phyloP scores from a whole-genome alignment of 2,888 invertebrate species.

The Cataglyphis albicans region DNA sequence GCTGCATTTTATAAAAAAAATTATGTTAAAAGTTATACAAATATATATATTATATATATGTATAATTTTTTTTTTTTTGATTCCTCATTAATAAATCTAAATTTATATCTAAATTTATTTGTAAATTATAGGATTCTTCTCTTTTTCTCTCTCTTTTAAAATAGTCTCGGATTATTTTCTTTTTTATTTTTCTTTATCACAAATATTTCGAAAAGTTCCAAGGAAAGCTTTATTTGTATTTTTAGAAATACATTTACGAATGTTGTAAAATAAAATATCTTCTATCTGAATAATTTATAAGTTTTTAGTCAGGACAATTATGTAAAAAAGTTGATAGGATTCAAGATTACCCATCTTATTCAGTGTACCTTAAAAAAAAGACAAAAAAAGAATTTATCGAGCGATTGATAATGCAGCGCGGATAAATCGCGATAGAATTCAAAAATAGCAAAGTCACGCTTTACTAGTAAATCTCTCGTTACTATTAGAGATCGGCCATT shows the following conservation, averaged over 20 bases:
- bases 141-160: background rate
- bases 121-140: background rate
- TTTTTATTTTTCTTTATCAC: background rate
- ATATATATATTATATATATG: background rate
- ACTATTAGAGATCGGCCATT: slow-evolving; percentile 50
- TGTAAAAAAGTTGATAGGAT: slow-evolving; percentile 8
- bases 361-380: slow-evolving; percentile 1
- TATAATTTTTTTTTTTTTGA: background rate
- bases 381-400: background rate
- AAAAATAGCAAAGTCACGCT: slow-evolving; percentile 46
- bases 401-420: slow-evolving; percentile 15
- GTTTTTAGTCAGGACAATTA: background rate
- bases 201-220: background rate
- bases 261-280: background rate
- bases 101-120: background rate
- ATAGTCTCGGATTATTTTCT: background rate
- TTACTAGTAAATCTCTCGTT: slow-evolving; percentile 45
- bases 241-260: background rate
- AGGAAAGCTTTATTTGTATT: background rate
- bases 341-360: background rate
- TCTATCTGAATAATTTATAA: background rate
- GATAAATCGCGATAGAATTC: slow-evolving; percentile 42
- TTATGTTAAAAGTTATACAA: background rate
- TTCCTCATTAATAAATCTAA: background rate
- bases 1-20: background rate